Conservation (phyloP, 1,140 invertebrate species). For the Aphidius gifuensis region DNA sequence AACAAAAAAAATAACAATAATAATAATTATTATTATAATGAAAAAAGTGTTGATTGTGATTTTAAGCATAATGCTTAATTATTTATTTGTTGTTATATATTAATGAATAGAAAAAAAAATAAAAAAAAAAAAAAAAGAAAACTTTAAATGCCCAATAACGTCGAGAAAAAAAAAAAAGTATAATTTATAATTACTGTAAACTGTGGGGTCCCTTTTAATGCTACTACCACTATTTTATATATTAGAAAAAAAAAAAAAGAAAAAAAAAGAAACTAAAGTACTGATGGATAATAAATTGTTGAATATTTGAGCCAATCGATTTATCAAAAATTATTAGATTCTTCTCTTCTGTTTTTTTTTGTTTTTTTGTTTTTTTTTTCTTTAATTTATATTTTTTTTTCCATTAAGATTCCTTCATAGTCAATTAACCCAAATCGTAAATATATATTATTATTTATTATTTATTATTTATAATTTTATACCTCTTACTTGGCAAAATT, state of each 20-base stretch:
- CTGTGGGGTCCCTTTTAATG: conserved; percentile 44
- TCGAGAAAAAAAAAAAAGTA: conserved; percentile 40
- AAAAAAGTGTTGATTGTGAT: conserved; percentile 46
- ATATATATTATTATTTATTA: background rate
- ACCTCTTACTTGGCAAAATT: too few relatives aligned
- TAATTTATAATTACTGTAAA: conserved; percentile 50
- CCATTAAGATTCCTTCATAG: conserved; percentile 1
- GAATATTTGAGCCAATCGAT: conserved; percentile 23
- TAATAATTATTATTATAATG: conserved; percentile 1
- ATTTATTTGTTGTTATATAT: conserved; percentile 54
- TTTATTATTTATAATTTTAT: too few relatives aligned
- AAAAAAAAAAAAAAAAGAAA: conserved; percentile 31
- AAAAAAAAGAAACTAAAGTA: conserved; percentile 22
- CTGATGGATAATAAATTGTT: conserved; percentile 42
- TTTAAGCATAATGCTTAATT: conserved; percentile 51
- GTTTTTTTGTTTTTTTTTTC: conserved; percentile 24
- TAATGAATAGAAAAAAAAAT: conserved; percentile 37
- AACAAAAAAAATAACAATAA: background rate
- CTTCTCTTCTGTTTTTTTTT: conserved; percentile 23
- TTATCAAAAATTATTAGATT: too few relatives aligned
- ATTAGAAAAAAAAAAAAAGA: conserved; percentile 32
- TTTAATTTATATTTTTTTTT: background rate
- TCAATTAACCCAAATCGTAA: conserved; percentile 3
- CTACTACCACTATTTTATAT: conserved; percentile 46
- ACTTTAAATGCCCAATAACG: conserved; percentile 36